Evolutionary conservation across 2,113 vertebrate genomes (phyloP), one percentile per base, ranked within the genome.

Genomic region (Lethenteron camtschaticum): DNA sequence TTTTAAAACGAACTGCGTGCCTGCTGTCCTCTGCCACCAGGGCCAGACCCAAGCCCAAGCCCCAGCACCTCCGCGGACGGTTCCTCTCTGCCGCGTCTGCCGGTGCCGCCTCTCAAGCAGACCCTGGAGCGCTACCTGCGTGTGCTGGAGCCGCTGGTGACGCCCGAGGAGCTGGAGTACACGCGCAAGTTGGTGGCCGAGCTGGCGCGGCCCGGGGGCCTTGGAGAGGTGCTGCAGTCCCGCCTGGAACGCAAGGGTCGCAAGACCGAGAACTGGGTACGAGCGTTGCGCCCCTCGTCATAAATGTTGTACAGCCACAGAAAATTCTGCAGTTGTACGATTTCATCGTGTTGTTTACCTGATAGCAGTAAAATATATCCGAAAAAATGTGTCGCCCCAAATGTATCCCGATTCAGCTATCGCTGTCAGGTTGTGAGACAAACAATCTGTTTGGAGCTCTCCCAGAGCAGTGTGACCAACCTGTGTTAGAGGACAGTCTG

Each of bases 241-340:
- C 78, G 85, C 14, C 79, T 99, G 77, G 87, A 99, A 71, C 83
- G 79, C 69, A 83, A 87, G 73, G 87, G 86, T 12, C 73, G 9
- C 70, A 84, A 81, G 68, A 77, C 73, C 0, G 87, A 92, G 63
- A 99, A 99, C 81, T 99, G 92, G 94, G 94, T 99, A 80, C 77
- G 81, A 78, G 0, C 72, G 41, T 41, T 41, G 41, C 41, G 41
- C 6, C 41, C 4, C 41, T 41, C 41, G 41, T 41, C 41, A 41
- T 41, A 7, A 41, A 1, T 41, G 41, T 41, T 41, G 41, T 41
- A 41, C 41, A 41, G 41, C 41, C 41, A 41, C 41, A 41, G 41
- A 1, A 41, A 41, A 41, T 41, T 41, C 4, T 41, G 41, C 41
- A 41, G 41, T 41, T 41, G 41, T 41, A 41, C 41, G 41, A 41